Conservation (phyloP, 2,113 vertebrate species). For the Lasiurus borealis region DNA sequence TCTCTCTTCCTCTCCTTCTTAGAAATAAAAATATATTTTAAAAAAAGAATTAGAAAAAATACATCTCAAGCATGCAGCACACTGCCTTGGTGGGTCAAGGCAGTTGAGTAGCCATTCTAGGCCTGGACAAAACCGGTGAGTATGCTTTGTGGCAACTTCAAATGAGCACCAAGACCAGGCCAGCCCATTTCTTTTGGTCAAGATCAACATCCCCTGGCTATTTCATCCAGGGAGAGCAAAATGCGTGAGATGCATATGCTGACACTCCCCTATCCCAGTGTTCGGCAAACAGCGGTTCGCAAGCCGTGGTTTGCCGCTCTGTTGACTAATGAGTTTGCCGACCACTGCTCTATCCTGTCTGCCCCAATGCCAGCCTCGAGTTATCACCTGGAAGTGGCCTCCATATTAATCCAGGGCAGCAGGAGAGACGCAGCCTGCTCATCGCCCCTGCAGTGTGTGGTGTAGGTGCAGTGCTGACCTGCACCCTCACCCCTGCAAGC, state of each 20-base stretch:
- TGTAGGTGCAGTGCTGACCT: background rate
- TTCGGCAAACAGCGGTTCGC: no score
- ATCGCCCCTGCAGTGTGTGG: background rate
- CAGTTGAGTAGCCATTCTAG: background rate
- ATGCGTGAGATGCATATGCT: background rate
- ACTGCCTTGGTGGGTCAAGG: background rate
- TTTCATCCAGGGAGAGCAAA: background rate
- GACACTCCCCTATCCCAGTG: background rate
- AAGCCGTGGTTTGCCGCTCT: no score
- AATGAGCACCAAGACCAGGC: background rate
- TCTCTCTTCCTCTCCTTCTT: no score
- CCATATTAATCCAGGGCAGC: background rate
- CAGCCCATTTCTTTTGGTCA: background rate
- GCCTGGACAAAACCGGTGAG: background rate
- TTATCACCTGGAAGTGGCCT: background rate
- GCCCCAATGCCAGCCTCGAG: background rate
- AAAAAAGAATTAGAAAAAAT: conserved; percentile 28
- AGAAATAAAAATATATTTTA: no score
- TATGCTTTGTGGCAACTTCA: conserved; percentile 13
- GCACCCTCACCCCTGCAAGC: background rate
- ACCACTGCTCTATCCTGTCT: background rate
- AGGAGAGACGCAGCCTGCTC: background rate
- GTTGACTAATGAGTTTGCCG: no score
- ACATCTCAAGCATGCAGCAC: background rate
- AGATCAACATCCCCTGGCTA: background rate